These are phyloP conservation scores for Goniozus legneri DNA, from an alignment of 1,140 invertebrate genomes.

Conservation along the genomic window DNA sequence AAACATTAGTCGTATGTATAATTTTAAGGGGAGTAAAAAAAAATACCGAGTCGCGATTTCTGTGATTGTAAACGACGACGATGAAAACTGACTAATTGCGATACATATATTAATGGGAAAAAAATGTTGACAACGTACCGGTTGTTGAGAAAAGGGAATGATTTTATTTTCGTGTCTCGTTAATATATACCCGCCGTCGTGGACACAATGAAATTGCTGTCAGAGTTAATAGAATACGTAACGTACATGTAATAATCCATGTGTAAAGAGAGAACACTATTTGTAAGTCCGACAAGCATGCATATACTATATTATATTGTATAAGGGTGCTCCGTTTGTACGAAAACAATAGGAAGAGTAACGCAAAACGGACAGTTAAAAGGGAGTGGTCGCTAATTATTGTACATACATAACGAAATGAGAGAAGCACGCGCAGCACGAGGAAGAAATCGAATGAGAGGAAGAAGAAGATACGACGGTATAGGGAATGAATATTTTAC, in stretches of 20 bases:
- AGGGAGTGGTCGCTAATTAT: conserved; percentile 9
- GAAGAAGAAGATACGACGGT: conserved; percentile 1
- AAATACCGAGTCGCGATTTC: conserved; percentile 22
- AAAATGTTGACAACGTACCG: background rate
- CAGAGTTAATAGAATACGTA: conserved; percentile 20
- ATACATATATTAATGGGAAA: background rate
- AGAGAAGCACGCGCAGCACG: background rate
- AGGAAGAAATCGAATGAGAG: conserved; percentile 5
- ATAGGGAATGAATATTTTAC: conserved; percentile 29
- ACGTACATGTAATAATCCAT: conserved; percentile 23
- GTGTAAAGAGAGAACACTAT: conserved; percentile 17
- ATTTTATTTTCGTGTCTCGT: conserved; percentile 15
- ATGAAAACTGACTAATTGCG: background rate
- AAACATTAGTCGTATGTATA: conserved; percentile 15
- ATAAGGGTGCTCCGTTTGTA: conserved; percentile 7
- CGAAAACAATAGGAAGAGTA: conserved; percentile 9
- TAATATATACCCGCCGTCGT: conserved; percentile 10
- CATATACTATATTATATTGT: conserved; percentile 10
- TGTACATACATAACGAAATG: conserved; percentile 19
- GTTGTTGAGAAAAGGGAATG: background rate
- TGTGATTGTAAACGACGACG: conserved; percentile 13
- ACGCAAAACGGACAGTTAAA: conserved; percentile 5
- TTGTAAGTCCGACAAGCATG: conserved; percentile 1
- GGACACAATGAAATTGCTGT: conserved; percentile 19
- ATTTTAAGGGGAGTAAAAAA: no score